phyloP scores from a whole-genome alignment of 2,113 vertebrate genomes.

The Myanophis thanlyinensis region DNA sequence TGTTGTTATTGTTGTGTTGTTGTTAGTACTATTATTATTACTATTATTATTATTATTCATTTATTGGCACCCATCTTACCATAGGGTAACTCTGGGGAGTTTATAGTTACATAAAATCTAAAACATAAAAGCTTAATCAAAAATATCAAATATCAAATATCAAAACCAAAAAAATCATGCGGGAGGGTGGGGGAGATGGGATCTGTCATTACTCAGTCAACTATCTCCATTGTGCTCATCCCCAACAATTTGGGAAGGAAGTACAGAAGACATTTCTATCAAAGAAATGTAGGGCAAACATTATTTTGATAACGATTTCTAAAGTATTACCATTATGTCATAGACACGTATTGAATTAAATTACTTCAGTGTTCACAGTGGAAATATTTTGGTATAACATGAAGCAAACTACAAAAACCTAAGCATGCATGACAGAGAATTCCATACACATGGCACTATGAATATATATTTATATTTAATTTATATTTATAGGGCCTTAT shows the following conservation, averaged over 20 bases:
- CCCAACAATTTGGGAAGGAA: not conserved
- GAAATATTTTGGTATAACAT: not conserved
- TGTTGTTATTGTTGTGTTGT: no score
- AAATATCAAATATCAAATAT: no score
- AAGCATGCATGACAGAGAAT: not conserved
- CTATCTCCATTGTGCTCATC: not conserved
- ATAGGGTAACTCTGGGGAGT: no score
- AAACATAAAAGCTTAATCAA: no score
- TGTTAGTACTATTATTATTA: no score
- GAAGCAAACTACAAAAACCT: not conserved
- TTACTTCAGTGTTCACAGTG: not conserved
- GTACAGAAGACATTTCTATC: not conserved
- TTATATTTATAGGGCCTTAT: not conserved
- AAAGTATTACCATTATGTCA: rapidly evolving
- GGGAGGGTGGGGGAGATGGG: not conserved
- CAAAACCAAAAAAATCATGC: not conserved
- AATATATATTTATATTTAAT: not conserved
- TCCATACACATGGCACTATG: not conserved
- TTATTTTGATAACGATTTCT: not conserved
- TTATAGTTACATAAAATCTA: no score
- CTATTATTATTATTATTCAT: no score
- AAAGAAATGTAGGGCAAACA: not conserved
- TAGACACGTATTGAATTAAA: not conserved
- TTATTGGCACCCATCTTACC: no score
- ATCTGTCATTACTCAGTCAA: no score